Evolutionary conservation across 2,888 invertebrate genomes (phyloP).

Genomic region (Drosophila meridiana): DNA sequence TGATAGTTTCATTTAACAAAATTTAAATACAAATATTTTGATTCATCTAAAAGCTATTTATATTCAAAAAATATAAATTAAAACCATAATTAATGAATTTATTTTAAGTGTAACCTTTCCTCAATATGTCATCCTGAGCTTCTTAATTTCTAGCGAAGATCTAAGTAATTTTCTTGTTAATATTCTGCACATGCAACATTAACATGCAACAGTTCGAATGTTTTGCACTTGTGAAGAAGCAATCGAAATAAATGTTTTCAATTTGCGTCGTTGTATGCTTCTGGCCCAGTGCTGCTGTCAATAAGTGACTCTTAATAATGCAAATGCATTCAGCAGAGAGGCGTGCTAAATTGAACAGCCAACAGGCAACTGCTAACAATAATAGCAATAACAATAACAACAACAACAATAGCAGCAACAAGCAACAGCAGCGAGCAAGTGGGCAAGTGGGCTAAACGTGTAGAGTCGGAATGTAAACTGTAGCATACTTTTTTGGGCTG

Average conservation of each 20-base stretch:
- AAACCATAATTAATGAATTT: neutral
- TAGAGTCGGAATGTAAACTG: constrained; percentile 25
- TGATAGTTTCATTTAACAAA: neutral
- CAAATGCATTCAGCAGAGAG: constrained; percentile 39
- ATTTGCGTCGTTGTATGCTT: constrained; percentile 44
- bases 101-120: neutral
- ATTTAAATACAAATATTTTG: no score
- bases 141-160: neutral
- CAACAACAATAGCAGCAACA: constrained; percentile 19
- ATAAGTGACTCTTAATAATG: constrained; percentile 69
- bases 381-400: constrained; percentile 17
- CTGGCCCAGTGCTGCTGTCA: constrained; percentile 39
- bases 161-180: constrained; percentile 17
- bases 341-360: constrained; percentile 25
- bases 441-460: constrained; percentile 51
- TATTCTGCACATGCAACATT: constrained; percentile 10
- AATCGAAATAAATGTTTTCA: constrained; percentile 56
- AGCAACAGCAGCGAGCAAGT: neutral
- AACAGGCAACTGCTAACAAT: constrained; percentile 26
- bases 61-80: neutral
- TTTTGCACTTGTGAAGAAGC: constrained; percentile 24
- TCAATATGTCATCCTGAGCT: neutral
- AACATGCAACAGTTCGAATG: constrained; percentile 9
- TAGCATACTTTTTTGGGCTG: constrained; percentile 49
- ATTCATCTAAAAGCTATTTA: no score